Evolutionary conservation across 2,797 vertebrate species (phyloP).

Genomic region (Megalops cyprinoides): DNA sequence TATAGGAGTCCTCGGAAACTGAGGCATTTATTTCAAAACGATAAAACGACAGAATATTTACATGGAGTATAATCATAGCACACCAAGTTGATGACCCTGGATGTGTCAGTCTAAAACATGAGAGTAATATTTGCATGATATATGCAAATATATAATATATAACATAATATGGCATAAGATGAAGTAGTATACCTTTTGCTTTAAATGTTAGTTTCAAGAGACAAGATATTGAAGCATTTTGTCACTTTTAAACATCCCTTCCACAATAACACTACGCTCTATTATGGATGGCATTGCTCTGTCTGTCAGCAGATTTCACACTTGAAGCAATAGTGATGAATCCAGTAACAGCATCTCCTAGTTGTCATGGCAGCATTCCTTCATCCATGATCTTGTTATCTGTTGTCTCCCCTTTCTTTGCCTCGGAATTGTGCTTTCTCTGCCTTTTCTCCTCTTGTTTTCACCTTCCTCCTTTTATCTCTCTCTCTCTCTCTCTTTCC

Average conservation of each 20-base stretch:
- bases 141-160: too few species aligned
- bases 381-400: not conserved
- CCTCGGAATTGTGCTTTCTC: slow-evolving; percentile 26
- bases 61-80: too few species aligned
- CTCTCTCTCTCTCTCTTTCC: slow-evolving; percentile 51
- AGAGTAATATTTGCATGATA: too few species aligned
- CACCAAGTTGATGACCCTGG: too few species aligned
- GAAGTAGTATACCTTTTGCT: slow-evolving; percentile 1
- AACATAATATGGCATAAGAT: not conserved
- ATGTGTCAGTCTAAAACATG: too few species aligned
- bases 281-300: too few species aligned
- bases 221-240: not conserved
- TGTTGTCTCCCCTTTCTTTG: slow-evolving; percentile 47
- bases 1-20: too few species aligned
- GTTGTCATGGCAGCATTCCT: not conserved
- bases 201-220: not conserved
- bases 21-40: too few species aligned
- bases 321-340: not conserved
- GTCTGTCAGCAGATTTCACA: too few species aligned
- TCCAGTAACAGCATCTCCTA: not conserved
- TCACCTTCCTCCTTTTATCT: slow-evolving; percentile 47
- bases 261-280: too few species aligned
- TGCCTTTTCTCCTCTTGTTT: slow-evolving; percentile 54
- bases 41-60: too few species aligned
- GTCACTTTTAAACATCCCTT: too few species aligned